Evolutionary conservation across 2,888 invertebrate genomes (phyloP).

Genomic region (Stictocephala bisonia): DNA sequence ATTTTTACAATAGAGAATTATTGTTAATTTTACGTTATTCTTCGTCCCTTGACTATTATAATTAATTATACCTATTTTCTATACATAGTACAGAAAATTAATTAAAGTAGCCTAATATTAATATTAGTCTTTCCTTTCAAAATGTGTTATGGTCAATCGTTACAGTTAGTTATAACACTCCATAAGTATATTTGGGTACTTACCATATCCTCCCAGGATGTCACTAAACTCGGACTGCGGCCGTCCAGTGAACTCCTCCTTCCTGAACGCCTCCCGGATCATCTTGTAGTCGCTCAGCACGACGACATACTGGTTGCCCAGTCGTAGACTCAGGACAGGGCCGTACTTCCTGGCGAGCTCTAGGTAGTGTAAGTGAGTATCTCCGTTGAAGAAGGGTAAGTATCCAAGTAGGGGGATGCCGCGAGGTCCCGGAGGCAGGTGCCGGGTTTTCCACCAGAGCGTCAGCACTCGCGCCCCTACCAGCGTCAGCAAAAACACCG

Average conservation of each 20-base stretch:
- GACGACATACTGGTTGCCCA: constrained; percentile 86
- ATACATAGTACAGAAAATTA: too few relatives aligned
- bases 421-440: constrained; percentile 88
- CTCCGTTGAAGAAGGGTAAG: constrained; percentile 79
- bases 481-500: constrained; percentile 36
- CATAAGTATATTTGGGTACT: too few relatives aligned
- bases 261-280: constrained; percentile 86
- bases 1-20: too few relatives aligned
- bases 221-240: constrained; percentile 88
- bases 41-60: too few relatives aligned
- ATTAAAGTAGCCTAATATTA: too few relatives aligned
- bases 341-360: constrained; percentile 84
- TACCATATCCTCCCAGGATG: constrained; percentile 89
- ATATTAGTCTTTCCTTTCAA: too few relatives aligned
- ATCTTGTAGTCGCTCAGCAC: constrained; percentile 88
- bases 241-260: constrained; percentile 88
- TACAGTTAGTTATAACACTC: too few relatives aligned
- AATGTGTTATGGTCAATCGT: too few relatives aligned
- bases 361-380: constrained; percentile 81
- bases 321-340: constrained; percentile 80
- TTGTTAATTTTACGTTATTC: too few relatives aligned
- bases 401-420: constrained; percentile 88
- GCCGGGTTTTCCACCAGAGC: constrained; percentile 30
- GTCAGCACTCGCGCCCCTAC: constrained; percentile 10
- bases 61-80: too few relatives aligned